Percentiles rank a stretch among this genome's conserved stretches.
Conservation (phyloP, 2,888 invertebrate species). For the Cryptocheilus praepositus region DNA sequence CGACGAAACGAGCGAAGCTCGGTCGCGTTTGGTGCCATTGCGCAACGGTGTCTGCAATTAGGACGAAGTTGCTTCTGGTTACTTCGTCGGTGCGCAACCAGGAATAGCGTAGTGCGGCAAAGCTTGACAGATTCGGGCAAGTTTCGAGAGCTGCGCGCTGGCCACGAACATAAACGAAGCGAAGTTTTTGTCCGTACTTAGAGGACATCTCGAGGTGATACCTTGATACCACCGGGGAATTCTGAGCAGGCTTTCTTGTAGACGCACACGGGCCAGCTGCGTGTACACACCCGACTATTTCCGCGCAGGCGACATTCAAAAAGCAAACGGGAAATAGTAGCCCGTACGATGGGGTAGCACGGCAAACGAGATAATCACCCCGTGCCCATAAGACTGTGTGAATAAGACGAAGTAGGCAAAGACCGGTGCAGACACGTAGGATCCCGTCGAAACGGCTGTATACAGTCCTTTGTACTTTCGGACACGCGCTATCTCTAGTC, state of each 20-base stretch:
- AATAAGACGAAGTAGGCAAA: conserved; percentile 23
- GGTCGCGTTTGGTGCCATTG: not conserved
- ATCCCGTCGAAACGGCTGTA: not conserved
- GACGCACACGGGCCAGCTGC: too few relatives aligned
- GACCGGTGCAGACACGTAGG: conserved; percentile 11
- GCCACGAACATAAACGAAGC: too few relatives aligned
- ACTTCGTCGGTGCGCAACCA: too few relatives aligned
- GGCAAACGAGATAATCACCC: not conserved
- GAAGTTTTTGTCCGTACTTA: too few relatives aligned
- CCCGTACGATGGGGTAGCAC: not conserved
- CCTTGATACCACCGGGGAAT: too few relatives aligned
- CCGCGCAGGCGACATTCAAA: too few relatives aligned
- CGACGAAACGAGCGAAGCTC: not conserved
- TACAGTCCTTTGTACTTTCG: conserved; percentile 9
- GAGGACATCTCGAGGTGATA: too few relatives aligned
- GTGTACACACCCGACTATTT: too few relatives aligned
- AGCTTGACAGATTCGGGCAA: too few relatives aligned
- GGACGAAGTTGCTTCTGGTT: not conserved
- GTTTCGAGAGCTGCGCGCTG: too few relatives aligned
- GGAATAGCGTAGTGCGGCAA: too few relatives aligned
- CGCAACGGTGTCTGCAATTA: not conserved
- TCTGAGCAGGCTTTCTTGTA: too few relatives aligned
- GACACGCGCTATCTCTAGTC: conserved; percentile 18
- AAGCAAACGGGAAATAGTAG: conserved; percentile 1
- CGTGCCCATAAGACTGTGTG: not conserved